Conservation (phyloP, 2,888 invertebrate species). For the Harpalus rufipes region DNA sequence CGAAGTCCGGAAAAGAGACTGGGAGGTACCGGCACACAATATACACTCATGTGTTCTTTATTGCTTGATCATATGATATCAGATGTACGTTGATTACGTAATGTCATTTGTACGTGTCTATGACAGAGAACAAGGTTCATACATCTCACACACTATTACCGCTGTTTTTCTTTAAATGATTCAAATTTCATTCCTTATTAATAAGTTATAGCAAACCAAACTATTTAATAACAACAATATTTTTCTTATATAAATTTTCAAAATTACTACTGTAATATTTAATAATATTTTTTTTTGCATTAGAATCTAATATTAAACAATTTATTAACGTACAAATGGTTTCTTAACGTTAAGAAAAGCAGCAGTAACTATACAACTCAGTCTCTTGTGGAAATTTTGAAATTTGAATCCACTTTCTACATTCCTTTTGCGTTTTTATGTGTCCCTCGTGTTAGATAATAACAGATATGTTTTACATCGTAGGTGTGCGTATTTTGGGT, state of each 20-base stretch:
- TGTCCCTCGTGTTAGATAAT: neutral
- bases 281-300: too few relatives aligned
- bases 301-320: too few relatives aligned
- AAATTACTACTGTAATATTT: too few relatives aligned
- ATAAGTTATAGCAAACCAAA: too few relatives aligned
- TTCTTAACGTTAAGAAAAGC: slow-evolving; percentile 12
- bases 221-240: too few relatives aligned
- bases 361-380: slow-evolving; percentile 6
- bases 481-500: slow-evolving; percentile 26
- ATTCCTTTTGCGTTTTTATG: slow-evolving; percentile 16
- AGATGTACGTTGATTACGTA: slow-evolving; percentile 21
- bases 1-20: slow-evolving; percentile 99
- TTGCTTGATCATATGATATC: slow-evolving; percentile 51
- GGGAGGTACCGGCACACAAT: slow-evolving; percentile 88
- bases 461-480: neutral
- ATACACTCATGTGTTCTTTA: slow-evolving; percentile 68
- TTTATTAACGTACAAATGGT: too few relatives aligned
- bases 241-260: too few relatives aligned
- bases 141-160: neutral
- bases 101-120: slow-evolving; percentile 64
- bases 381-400: slow-evolving; percentile 59
- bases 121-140: slow-evolving; percentile 59
- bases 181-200: too few relatives aligned
- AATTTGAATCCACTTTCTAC: slow-evolving; percentile 49
- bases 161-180: slow-evolving; percentile 1